Evolutionary conservation across 2,888 invertebrate genomes (phyloP).

Genomic region (Pyrgus malvae): DNA sequence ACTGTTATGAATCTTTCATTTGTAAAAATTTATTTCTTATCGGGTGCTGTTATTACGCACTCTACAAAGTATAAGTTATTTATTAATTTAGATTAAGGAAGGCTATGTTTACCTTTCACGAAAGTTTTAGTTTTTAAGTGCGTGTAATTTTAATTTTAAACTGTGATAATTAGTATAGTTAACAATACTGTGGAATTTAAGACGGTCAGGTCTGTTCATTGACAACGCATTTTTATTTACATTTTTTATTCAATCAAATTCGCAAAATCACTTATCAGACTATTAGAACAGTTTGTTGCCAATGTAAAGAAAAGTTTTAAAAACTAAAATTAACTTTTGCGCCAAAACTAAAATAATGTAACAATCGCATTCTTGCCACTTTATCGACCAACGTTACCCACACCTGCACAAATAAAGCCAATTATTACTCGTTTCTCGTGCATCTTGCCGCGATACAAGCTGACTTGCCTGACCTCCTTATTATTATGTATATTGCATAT

Average conservation of each 20-base stretch:
- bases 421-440: neutral
- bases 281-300: neutral
- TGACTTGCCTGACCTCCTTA: conserved; percentile 19
- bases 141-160: conserved; percentile 74
- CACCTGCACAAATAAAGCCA: neutral
- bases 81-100: conserved; percentile 73
- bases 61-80: conserved; percentile 72
- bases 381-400: conserved; percentile 13
- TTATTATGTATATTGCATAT: conserved; percentile 24
- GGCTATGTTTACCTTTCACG: conserved; percentile 72
- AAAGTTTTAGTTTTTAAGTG: conserved; percentile 56
- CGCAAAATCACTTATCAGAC: neutral
- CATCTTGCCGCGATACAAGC: conserved; percentile 16
- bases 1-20: conserved; percentile 61
- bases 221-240: conserved; percentile 16
- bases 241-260: too few relatives aligned
- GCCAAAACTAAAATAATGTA: too few relatives aligned
- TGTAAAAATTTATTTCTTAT: conserved; percentile 62
- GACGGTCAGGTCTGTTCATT: conserved; percentile 17
- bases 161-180: conserved; percentile 74
- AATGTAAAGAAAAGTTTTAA: too few relatives aligned
- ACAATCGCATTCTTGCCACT: too few relatives aligned
- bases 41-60: conserved; percentile 53
- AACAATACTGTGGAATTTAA: conserved; percentile 27
- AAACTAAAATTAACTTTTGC: too few relatives aligned